phyloP scores from a whole-genome alignment of 1,140 invertebrate genomes.

The Drosophila quadrilineata region DNA sequence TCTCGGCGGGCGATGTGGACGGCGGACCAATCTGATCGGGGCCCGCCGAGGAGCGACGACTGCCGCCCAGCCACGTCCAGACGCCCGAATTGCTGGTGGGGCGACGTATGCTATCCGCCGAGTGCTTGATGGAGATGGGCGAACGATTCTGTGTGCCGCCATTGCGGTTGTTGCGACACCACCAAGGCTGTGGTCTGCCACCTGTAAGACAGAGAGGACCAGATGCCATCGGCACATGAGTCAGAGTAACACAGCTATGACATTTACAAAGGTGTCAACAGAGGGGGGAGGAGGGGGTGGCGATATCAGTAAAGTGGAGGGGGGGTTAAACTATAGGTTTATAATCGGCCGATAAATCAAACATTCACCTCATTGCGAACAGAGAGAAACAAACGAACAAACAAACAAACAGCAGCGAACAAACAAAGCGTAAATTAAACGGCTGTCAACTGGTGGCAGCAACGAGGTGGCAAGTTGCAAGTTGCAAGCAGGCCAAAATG shows the following conservation, averaged over 20 bases:
- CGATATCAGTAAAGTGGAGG: too few relatives aligned
- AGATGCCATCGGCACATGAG: slow-evolving; percentile 7
- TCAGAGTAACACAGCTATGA: slow-evolving; percentile 33
- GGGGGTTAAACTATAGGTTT: slow-evolving; percentile 66
- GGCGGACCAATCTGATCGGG: slow-evolving; percentile 81
- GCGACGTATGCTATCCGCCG: slow-evolving; percentile 81
- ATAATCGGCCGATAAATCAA: slow-evolving; percentile 77
- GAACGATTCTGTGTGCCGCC: slow-evolving; percentile 69
- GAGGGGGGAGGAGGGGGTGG: too few relatives aligned
- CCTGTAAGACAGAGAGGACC: slow-evolving; percentile 39
- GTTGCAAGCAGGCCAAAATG: slow-evolving; percentile 55
- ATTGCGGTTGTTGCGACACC: slow-evolving; percentile 80
- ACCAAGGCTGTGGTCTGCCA: slow-evolving; percentile 80
- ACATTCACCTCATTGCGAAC: slow-evolving; percentile 68
- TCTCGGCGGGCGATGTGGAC: slow-evolving; percentile 83
- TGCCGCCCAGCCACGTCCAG: slow-evolving; percentile 85
- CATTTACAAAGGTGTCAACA: too few relatives aligned
- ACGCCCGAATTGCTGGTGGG: slow-evolving; percentile 84
- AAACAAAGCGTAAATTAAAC: slow-evolving; percentile 79
- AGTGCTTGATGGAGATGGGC: slow-evolving; percentile 77
- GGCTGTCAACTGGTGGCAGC: slow-evolving; percentile 66
- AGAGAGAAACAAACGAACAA: slow-evolving; percentile 33
- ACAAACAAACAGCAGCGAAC: slow-evolving; percentile 67
- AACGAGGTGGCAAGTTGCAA: slow-evolving; percentile 9
- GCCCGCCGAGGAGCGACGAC: slow-evolving; percentile 82